A percentile compares a stretch with the other conserved stretches of the same genome.
Conservation (phyloP, 1,140 invertebrate genomes). For the Heliothis virescens region DNA sequence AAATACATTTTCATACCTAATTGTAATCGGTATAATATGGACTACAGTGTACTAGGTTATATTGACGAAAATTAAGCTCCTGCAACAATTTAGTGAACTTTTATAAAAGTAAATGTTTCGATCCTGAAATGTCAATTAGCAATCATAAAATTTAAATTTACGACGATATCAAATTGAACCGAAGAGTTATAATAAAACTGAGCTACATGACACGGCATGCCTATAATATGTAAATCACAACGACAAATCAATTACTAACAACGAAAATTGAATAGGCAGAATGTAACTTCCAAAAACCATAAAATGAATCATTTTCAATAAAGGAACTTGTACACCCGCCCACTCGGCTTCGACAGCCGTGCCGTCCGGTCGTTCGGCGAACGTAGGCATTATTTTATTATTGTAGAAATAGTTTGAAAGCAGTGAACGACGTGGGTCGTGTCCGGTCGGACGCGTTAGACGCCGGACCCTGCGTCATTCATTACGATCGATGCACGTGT, state of each 20-base stretch:
- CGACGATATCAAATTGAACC: conserved; percentile 40
- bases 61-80: not conserved
- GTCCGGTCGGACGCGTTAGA: conserved; percentile 66
- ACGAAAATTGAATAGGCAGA: conserved; percentile 47
- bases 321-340: conserved; percentile 62
- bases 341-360: conserved; percentile 54
- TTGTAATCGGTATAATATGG: no score
- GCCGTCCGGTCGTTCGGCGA: conserved; percentile 46
- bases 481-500: conserved; percentile 59
- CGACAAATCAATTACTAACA: conserved; percentile 56
- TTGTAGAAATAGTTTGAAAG: conserved; percentile 58
- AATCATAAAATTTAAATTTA: conserved; percentile 43
- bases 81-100: not conserved
- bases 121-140: conserved; percentile 42
- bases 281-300: conserved; percentile 52
- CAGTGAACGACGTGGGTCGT: conserved; percentile 70
- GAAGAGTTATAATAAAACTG: conserved; percentile 44
- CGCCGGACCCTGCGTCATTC: conserved; percentile 60
- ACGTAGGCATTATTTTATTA: conserved; percentile 60
- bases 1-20: not conserved
- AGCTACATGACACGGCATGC: conserved; percentile 42
- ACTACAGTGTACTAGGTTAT: no score
- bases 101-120: conserved; percentile 19
- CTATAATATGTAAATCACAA: conserved; percentile 51
- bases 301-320: conserved; percentile 62